These are phyloP conservation scores for Mobula hypostoma DNA, from an alignment of 2,113 vertebrate species.

Conservation along the genomic window DNA sequence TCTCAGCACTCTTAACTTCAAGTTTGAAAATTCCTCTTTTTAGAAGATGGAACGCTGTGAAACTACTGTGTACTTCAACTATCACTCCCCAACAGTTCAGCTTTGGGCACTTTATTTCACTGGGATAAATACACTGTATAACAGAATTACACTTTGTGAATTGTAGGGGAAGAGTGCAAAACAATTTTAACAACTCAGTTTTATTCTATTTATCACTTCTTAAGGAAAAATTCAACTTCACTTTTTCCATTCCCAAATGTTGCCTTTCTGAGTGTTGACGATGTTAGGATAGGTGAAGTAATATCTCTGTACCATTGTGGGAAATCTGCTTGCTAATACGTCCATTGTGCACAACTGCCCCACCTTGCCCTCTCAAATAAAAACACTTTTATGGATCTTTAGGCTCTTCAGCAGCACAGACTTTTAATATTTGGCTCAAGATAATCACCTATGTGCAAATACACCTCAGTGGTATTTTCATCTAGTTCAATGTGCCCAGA, in stretches of 20 bases:
- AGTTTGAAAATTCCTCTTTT: neutral
- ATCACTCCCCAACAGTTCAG: neutral
- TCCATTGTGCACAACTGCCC: neutral
- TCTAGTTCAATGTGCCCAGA: neutral
- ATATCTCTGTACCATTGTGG: neutral
- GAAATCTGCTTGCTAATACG: neutral
- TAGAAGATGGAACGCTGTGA: neutral
- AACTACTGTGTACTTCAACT: neutral
- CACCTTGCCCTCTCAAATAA: neutral
- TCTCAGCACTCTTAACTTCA: no score
- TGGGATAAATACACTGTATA: neutral
- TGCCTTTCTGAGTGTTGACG: neutral
- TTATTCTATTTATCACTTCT: neutral
- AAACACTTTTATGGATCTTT: neutral
- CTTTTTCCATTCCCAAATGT: neutral
- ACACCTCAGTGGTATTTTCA: neutral
- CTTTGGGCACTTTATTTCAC: conserved; percentile 31
- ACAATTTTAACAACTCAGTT: neutral
- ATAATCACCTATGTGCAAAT: neutral
- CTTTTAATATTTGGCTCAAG: neutral
- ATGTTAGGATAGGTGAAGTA: neutral
- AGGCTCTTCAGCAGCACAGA: neutral
- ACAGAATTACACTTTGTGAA: neutral
- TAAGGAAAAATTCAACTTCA: neutral
- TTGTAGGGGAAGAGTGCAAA: neutral